Conservation (phyloP, 2,797 vertebrate species). For the Hephaestus fuliginosus region DNA sequence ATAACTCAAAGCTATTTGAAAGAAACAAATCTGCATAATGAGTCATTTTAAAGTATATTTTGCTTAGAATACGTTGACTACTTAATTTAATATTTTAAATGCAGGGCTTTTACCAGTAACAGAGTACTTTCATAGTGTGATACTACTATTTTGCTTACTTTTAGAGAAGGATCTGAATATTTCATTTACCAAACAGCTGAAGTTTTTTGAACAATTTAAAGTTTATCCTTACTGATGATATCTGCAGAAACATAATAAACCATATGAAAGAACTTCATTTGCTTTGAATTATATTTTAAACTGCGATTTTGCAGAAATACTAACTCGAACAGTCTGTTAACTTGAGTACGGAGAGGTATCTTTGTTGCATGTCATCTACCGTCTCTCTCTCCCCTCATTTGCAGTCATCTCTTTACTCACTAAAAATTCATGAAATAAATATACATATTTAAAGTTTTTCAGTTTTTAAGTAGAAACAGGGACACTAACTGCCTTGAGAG, state of each 20-base stretch:
- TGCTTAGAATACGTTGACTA: background rate
- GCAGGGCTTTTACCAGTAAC: background rate
- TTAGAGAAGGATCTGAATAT: background rate
- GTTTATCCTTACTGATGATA: background rate
- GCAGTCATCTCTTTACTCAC: background rate
- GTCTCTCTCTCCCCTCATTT: background rate
- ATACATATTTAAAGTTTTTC: background rate
- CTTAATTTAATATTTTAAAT: background rate
- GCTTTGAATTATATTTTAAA: background rate
- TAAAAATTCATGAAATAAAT: background rate
- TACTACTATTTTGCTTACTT: background rate
- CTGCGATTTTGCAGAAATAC: background rate
- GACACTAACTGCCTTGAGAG: background rate
- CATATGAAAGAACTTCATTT: background rate
- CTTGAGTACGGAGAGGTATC: background rate
- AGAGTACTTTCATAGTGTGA: background rate
- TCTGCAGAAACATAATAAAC: background rate
- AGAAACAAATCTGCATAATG: background rate
- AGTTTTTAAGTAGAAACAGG: background rate
- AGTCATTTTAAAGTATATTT: background rate
- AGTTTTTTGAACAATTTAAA: background rate
- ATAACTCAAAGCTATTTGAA: background rate
- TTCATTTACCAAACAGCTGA: background rate
- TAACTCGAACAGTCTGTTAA: background rate
- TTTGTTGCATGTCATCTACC: background rate